Base-by-base conservation (phyloP, 2,797 vertebrate species). In the Natrix natrix region DNA sequence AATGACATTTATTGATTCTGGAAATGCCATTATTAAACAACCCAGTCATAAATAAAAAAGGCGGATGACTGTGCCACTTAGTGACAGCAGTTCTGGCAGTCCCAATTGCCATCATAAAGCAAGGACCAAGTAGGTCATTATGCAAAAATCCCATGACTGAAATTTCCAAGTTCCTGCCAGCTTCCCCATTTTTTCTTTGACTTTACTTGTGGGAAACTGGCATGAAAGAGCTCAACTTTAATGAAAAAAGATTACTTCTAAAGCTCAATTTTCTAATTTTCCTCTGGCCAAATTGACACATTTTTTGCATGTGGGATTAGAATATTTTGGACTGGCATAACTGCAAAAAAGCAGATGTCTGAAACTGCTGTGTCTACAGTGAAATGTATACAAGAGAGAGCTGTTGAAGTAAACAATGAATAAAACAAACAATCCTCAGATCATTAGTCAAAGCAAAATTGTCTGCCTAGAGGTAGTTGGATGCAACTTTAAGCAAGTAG, bases 381-480 rank as follows among this genome's bases (percentile, higher is more conserved):
- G 52, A 95, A 96, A 93, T 91, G 92, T 87, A 94, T 95, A 37
- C 10, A 60, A 52, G 26, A 93, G 10, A 48, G 11, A 48, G 11
- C 22, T 54, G 1, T 17, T 89, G 26, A 32, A 91, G 91, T 94
- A 93, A 90, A 66, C 2, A 59, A 2, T 87, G 28, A 87, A 89
- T 90, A 86, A 59, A 59, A 60, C 87, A 54, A 10, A n/a, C 89
- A 55, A 12, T 93, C 87, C 16, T 88, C 37, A 94, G 32, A 93
- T 69, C 0, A 22, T 89, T 43, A 28, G 32, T 57, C n/a, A 91
- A 87, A 56, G 88, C 3, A 26, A 63, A 86, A 55, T 52, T 78
- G 6, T 24, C 52, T 4, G 7, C 3, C 37, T 92, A 91, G 2
- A 1, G 92, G 11, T 52, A 12, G 0, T 88, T 91, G 90, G 90